phyloP scores from a whole-genome alignment of 2,113 vertebrate species.

The Sebastes schlegelii region DNA sequence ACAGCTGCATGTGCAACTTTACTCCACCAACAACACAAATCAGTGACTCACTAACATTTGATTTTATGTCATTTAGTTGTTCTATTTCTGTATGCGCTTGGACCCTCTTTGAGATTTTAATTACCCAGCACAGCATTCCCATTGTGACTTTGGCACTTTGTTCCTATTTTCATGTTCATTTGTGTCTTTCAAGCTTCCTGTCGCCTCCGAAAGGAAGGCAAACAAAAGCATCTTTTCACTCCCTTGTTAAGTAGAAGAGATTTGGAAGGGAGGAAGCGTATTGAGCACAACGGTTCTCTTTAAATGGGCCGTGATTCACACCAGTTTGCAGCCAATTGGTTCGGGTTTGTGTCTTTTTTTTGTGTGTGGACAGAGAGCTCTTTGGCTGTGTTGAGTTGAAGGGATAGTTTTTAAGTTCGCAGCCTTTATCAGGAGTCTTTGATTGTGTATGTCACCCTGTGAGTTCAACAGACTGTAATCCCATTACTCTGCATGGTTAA shows the following conservation, averaged over 20 bases:
- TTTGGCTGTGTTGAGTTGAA: conserved; percentile 10
- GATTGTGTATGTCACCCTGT: conserved; percentile 58
- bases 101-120: conserved; percentile 52
- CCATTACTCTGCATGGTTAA: conserved; percentile 76
- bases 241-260: conserved; percentile 54
- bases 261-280: conserved; percentile 49
- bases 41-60: not conserved
- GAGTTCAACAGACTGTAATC: conserved; percentile 78
- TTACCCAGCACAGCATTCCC: conserved; percentile 29
- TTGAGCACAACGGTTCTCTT: conserved; percentile 24
- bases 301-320: conserved; percentile 64
- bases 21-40: not conserved
- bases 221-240: conserved; percentile 90
- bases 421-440: conserved; percentile 31
- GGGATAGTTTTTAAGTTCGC: not conserved
- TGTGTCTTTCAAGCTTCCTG: conserved; percentile 81
- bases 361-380: not conserved
- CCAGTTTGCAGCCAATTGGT: conserved; percentile 30
- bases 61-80: not conserved
- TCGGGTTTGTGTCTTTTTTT: conserved; percentile 2
- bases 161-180: conserved; percentile 69
- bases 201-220: conserved; percentile 81
- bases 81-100: not conserved
- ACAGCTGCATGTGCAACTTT: conserved; percentile 20
- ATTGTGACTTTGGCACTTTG: conserved; percentile 62